phyloP scores from a whole-genome alignment of 2,113 vertebrate genomes.

The Microcebus jonahi region DNA sequence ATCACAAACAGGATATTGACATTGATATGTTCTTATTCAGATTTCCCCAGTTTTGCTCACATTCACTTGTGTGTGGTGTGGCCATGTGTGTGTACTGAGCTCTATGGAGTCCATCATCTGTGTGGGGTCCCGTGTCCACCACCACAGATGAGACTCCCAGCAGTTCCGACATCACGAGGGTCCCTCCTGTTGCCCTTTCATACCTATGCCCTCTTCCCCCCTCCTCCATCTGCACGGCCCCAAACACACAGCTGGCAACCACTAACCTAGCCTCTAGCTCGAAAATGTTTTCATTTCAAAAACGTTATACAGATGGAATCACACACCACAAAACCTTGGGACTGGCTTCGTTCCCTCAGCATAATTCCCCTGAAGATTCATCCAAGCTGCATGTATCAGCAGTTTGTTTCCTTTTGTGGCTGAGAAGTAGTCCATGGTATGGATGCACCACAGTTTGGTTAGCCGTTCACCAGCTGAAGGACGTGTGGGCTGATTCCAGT shows the following conservation, averaged over 20 bases:
- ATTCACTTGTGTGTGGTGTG: too few relatives aligned
- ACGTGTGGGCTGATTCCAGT: not conserved
- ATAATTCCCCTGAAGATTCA: not conserved
- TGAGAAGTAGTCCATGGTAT: not conserved
- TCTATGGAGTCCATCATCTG: not conserved
- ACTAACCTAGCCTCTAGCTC: not conserved
- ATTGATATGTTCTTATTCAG: not conserved
- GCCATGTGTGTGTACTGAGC: not conserved
- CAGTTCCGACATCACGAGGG: not conserved
- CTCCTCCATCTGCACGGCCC: rapidly evolving
- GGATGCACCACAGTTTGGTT: not conserved
- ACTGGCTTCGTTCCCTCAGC: not conserved
- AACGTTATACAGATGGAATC: not conserved
- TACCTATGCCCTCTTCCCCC: not conserved
- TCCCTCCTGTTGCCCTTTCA: not conserved
- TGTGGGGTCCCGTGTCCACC: not conserved
- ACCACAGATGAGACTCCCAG: not conserved
- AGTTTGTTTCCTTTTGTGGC: not conserved
- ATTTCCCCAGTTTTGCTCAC: not conserved
- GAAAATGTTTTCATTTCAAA: not conserved
- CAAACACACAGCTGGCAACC: not conserved
- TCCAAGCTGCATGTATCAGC: not conserved
- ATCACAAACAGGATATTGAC: not conserved
- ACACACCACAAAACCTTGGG: not conserved
- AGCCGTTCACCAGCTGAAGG: not conserved